Conservation (phyloP, 2,888 invertebrate genomes). For the Agrotis clavis region DNA sequence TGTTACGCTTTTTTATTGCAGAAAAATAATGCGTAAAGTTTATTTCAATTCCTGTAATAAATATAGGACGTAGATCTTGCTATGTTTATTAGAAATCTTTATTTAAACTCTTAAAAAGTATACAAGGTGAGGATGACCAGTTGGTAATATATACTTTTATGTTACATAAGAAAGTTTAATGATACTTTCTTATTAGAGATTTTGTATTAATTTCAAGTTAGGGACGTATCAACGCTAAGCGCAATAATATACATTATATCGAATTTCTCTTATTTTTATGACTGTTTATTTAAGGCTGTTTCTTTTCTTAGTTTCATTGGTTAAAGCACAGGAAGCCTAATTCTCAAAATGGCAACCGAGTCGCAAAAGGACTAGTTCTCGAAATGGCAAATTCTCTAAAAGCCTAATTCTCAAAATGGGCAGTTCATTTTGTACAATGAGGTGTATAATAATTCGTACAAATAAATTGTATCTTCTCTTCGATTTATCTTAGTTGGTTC, state of each 20-base stretch:
- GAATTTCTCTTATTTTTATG: slow-evolving; percentile 6
- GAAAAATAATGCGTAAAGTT: slow-evolving; percentile 13
- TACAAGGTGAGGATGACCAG: not conserved
- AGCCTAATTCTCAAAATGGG: too few relatives aligned
- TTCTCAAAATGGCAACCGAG: too few relatives aligned
- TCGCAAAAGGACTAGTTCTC: too few relatives aligned
- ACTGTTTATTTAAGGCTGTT: slow-evolving; percentile 19
- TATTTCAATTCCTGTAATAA: slow-evolving; percentile 20
- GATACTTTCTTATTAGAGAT: slow-evolving; percentile 4
- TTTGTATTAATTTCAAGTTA: slow-evolving; percentile 3
- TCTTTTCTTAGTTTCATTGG: not conserved
- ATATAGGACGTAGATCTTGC: slow-evolving; percentile 10
- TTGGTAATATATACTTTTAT: not conserved
- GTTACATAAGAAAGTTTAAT: not conserved
- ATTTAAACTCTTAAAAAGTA: not conserved
- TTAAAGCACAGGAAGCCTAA: too few relatives aligned
- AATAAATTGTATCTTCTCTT: too few relatives aligned
- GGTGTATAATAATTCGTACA: too few relatives aligned
- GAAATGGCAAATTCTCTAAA: too few relatives aligned
- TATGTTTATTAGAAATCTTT: slow-evolving; percentile 14
- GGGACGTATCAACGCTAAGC: slow-evolving; percentile 4
- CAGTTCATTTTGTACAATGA: too few relatives aligned
- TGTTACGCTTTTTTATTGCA: too few relatives aligned
- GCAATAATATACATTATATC: slow-evolving; percentile 23
- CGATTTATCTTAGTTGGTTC: too few relatives aligned